Conservation (phyloP, 2,113 vertebrate species). For the Ictalurus punctatus region DNA sequence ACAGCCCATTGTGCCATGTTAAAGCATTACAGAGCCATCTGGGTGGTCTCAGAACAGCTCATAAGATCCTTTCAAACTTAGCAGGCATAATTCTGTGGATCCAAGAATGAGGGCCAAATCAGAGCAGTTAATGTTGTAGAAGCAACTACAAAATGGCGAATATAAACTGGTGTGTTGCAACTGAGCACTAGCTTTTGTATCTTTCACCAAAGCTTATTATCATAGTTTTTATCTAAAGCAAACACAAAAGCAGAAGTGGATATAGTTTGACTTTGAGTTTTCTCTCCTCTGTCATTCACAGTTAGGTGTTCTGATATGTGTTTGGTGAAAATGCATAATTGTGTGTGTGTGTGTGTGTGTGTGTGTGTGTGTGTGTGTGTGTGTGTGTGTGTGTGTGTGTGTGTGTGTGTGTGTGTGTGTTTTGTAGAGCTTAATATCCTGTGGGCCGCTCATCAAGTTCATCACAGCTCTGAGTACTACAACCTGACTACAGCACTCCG, state of each 20-base stretch:
- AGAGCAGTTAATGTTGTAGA: slow-evolving; percentile 69
- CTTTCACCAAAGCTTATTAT: slow-evolving; percentile 5
- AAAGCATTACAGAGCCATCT: background rate
- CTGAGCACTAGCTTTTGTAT: background rate
- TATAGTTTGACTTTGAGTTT: background rate
- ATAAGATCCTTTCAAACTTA: slow-evolving; percentile 65
- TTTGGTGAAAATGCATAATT: slow-evolving; percentile 28
- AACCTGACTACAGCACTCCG: slow-evolving; percentile 89
- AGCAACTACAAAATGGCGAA: slow-evolving; percentile 70
- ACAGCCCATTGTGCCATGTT: background rate
- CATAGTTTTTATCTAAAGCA: background rate
- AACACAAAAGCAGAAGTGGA: slow-evolving; percentile 4
- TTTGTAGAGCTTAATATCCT: slow-evolving; percentile 86
- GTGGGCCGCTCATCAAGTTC: slow-evolving; percentile 91
- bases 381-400: slow-evolving; percentile 22
- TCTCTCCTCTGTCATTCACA: slow-evolving; percentile 13
- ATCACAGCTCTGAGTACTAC: slow-evolving; percentile 93
- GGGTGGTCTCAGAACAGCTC: slow-evolving; percentile 69
- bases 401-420: background rate
- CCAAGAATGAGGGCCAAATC: slow-evolving; percentile 67
- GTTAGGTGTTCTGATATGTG: slow-evolving; percentile 11
- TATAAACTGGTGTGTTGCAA: slow-evolving; percentile 60
- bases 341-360: slow-evolving; percentile 20
- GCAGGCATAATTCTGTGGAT: slow-evolving; percentile 68
- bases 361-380: background rate